Base-by-base conservation (phyloP, 2,113 vertebrate species). In the Aspiorhynchus laticeps region DNA sequence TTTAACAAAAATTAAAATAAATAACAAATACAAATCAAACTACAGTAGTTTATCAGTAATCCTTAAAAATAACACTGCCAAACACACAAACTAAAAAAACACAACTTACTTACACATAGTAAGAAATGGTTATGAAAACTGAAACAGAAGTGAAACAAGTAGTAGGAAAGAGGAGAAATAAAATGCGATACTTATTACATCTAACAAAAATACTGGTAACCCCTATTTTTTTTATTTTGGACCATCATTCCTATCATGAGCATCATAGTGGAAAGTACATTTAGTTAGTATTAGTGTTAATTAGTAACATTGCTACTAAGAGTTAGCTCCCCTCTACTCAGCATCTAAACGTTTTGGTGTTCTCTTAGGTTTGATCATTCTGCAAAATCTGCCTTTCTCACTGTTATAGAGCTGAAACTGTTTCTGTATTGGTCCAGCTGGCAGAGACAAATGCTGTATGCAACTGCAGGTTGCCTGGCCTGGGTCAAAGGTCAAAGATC, bases 401-500 rank as follows among this genome's bases (percentile, higher is more conserved):
- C 33, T 24, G 21, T 38, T 38, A 24, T 24, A 38, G 17, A 73
- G 69, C 33, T 38, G 9, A 73, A 73, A 73, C 3, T 1, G 4
- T 73, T 73, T 38, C 33, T 38, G 33, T 71, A 19, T 38, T 71
- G 33, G 84, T 85, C 87, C 85, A 77, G 36, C 61, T 90, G 87
- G 90, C 84, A 82, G 71, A 88, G 71, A 89, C 84, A 51, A 85
- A 91, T 88, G 86, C 53, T 85, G 85, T 69, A 85, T 78, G 71
- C 36, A 56, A 79, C 87, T 56, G 53, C 67, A 71, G 36, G 61
- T 74, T 85, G 82, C 79, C 73, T 38, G 80, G 33, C 53, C 82
- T 28, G 38, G 85, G 88, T 89, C 78, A 89, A 80, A 88, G 83
- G 67, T 85, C 41, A 88, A 67, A 86, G 87, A 82, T 93, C 84